Base-by-base conservation (phyloP, 1,140 invertebrate species). In the Drosophila quadrilineata region DNA sequence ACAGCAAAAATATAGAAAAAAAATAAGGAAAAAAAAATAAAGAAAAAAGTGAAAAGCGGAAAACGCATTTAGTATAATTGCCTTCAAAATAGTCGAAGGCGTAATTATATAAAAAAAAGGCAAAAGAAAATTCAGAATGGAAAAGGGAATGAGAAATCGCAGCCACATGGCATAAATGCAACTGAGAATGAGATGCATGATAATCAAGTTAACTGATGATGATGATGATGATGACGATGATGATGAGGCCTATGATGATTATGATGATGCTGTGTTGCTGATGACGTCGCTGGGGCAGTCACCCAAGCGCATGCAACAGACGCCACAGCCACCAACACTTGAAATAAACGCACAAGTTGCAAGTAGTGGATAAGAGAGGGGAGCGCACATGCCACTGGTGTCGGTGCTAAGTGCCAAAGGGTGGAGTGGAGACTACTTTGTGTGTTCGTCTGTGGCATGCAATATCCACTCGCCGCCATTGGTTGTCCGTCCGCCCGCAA, bases 291-390 rank as follows among this genome's bases (percentile, higher is more conserved):
- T 28, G 41, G 56, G 46, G 9, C 56, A 59, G 49, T 53, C 53
- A 72, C 57, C 73, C 72, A 62, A 56, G 59, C 54, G 26, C 65
- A 82, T 59, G 57, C 69, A 82, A 84, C 56, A 84, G 74, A 84
- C 74, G 71, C 74, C 71, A 57, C 62, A 31, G n/a, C n/a, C n/a
- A n/a, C n/a, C 36, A 45, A 28, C 79, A 79, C 79, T 84, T 71
- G 79, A 86, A 70, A 56, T 57, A 56, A 62, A 31, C 70, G 70
- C 66, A 60, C 49, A 71, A 66, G 45, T 74, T 58, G 63, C 3
- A 12, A 65, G 29, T 66, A 60, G 33, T 62, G 58, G 17, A 19
- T 2, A 6, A 12, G 14, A 12, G 22, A 29, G 50, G 38, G 14
- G 22, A 9, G 10, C 33, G 3, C 9, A 10, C 29, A 19, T 26